phyloP scores from a whole-genome alignment of 2,797 vertebrate species.

The Caiman crocodilus region DNA sequence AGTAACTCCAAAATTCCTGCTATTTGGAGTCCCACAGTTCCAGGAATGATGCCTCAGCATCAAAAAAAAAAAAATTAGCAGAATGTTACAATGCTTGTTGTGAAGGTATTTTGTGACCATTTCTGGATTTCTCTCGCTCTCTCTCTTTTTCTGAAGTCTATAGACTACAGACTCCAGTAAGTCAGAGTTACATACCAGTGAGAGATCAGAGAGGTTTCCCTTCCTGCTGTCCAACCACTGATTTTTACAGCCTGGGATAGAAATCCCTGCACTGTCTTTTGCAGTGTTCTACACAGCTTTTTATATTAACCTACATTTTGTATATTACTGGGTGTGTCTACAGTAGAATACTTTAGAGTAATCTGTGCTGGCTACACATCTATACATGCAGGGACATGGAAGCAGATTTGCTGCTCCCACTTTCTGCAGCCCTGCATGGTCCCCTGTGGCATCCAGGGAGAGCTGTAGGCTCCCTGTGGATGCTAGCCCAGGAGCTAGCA shows the following conservation, averaged over 20 bases:
- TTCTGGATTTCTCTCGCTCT: not conserved
- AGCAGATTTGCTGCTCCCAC: too few relatives aligned
- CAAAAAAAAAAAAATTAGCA: too few relatives aligned
- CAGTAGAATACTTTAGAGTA: not conserved
- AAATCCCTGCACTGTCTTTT: not conserved
- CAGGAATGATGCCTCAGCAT: accelerated
- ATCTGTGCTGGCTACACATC: too few relatives aligned
- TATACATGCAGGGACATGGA: too few relatives aligned
- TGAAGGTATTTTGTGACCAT: not conserved
- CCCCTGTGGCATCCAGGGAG: too few relatives aligned
- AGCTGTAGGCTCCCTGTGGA: too few relatives aligned
- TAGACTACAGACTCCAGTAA: too few relatives aligned
- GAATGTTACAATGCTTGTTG: not conserved
- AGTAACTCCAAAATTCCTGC: not conserved
- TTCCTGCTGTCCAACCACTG: too few relatives aligned
- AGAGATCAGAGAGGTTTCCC: not conserved
- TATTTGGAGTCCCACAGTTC: not conserved
- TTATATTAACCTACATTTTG: not conserved
- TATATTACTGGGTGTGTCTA: not conserved
- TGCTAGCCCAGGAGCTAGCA: too few relatives aligned
- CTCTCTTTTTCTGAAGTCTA: too few relatives aligned
- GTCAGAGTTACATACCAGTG: not conserved
- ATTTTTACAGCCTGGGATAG: not conserved
- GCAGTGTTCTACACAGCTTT: not conserved
- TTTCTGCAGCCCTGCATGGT: too few relatives aligned